Evolutionary conservation across 2,113 vertebrate genomes (phyloP).

Genomic region (Notothenia coriiceps): DNA sequence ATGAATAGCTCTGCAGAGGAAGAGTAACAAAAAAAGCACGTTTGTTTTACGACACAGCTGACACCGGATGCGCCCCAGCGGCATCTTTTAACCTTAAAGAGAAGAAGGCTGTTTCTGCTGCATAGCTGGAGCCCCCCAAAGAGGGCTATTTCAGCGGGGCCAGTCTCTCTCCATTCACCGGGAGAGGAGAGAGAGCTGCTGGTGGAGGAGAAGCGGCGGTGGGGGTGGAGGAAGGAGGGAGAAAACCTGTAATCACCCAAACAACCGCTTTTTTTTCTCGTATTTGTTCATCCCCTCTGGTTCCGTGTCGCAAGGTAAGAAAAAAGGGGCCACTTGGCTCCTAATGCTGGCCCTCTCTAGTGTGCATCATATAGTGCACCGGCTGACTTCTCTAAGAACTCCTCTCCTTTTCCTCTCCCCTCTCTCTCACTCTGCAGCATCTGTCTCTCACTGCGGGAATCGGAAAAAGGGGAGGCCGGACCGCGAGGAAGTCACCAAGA

Average conservation of each 20-base stretch:
- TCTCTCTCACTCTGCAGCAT: slow-evolving; percentile 44
- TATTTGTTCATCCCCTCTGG: slow-evolving; percentile 68
- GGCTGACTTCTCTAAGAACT: slow-evolving; percentile 59
- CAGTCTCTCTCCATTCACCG: slow-evolving; percentile 59
- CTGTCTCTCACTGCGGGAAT: slow-evolving; percentile 62
- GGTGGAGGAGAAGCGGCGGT: background rate
- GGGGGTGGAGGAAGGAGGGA: slow-evolving; percentile 30
- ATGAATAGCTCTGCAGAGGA: background rate
- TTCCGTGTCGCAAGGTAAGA: slow-evolving; percentile 72
- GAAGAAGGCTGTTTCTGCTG: slow-evolving; percentile 30
- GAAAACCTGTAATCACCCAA: slow-evolving; percentile 79
- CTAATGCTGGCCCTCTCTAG: slow-evolving; percentile 46
- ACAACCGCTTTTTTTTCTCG: slow-evolving; percentile 73
- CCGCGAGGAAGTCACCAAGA: slow-evolving; percentile 54
- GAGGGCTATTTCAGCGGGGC: slow-evolving; percentile 51
- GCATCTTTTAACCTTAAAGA: slow-evolving; percentile 31
- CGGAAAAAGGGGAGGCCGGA: slow-evolving; percentile 55
- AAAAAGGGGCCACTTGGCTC: slow-evolving; percentile 54
- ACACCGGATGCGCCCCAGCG: slow-evolving; percentile 47
- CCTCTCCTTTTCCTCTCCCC: slow-evolving; percentile 38
- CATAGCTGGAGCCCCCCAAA: slow-evolving; percentile 46
- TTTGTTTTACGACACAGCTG: slow-evolving; percentile 35
- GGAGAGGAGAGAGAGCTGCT: slow-evolving; percentile 47
- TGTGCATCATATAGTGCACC: slow-evolving; percentile 48
- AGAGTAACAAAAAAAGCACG: background rate